Conservation (phyloP, 1,140 invertebrate species). For the Aphelenchoides besseyi region DNA sequence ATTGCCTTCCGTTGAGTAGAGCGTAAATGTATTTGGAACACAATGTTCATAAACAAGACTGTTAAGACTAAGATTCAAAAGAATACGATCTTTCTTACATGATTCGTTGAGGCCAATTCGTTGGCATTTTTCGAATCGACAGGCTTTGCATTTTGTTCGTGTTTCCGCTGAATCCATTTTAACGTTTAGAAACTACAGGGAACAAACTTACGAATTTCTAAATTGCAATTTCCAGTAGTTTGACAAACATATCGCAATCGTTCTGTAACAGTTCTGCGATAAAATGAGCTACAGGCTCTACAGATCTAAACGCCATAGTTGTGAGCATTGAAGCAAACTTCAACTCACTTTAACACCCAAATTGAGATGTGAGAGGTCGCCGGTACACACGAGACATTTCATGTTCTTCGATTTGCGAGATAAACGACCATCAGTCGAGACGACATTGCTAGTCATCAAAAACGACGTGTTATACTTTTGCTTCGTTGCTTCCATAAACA, state of each 20-base stretch:
- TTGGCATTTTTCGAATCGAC: constrained; percentile 3
- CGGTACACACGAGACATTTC: neutral
- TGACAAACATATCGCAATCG: neutral
- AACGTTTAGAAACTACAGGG: neutral
- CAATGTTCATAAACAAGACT: too few relatives aligned
- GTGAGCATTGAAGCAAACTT: neutral
- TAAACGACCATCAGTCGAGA: neutral
- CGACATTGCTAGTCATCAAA: neutral
- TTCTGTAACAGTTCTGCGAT: neutral
- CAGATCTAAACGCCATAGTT: neutral
- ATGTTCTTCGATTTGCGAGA: neutral
- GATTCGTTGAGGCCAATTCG: constrained; percentile 1
- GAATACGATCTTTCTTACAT: neutral
- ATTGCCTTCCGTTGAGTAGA: too few relatives aligned
- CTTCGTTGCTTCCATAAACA: too few relatives aligned
- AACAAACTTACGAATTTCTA: neutral
- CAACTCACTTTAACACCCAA: neutral
- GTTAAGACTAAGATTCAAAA: neutral
- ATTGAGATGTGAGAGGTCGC: neutral
- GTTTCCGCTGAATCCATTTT: neutral
- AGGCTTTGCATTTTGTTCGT: constrained; percentile 11
- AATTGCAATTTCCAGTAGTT: neutral
- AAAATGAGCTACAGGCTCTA: neutral
- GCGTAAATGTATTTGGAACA: too few relatives aligned
- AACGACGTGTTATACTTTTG: neutral